Base-by-base conservation (phyloP, 2,113 vertebrate species). In the Lethenteron camtschaticum region DNA sequence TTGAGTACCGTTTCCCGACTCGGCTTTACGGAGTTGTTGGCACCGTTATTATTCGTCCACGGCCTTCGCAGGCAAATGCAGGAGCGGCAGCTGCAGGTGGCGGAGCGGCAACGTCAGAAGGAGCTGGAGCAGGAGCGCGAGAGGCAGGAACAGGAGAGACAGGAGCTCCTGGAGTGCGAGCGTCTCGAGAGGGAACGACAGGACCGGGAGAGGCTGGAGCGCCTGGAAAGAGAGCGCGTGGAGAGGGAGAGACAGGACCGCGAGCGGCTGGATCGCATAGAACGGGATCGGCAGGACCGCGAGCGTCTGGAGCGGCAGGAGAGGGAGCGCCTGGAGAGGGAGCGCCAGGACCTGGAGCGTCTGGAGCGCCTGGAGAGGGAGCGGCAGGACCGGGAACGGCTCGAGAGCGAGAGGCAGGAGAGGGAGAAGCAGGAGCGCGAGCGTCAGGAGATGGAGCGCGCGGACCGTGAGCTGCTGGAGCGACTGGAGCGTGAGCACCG, bases 21-120 rank as follows among this genome's bases (percentile, higher is more conserved):
- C 6, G 5, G 41, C 41, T 41, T 41, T 41, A 41, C 41, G 41
- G 41, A 41, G 41, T 41, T 41, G 41, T 66, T 66, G n/a, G n/a
- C 63, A 66, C 24, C n/a, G 8, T n/a, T 66, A 24, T 66, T 66
- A 16, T 66, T 66, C 63, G 9, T 11, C 5, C 24, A 75, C 74
- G 71, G 14, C 8, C 69, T 55, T 75, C 79, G 57, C 73, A 99
- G 94, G 78, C 90, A 96, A 79, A 81, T 90, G 56, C 90, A 96
- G 76, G 92, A 96, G 74, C 84, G 88, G 69, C 91, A 99, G 74
- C 82, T 83, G 72, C 91, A 95, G 78, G 94, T 92, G 77, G 92
- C 41, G 24, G 63, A 66, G 63, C n/a, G 63, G 63, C 63, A 16
- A 24, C n/a, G 24, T 9, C n/a, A 24, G 10, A 24, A 66, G 24